Evolutionary conservation across 2,113 vertebrate genomes (phyloP).

Genomic region (Oncorhynchus gorbuscha): DNA sequence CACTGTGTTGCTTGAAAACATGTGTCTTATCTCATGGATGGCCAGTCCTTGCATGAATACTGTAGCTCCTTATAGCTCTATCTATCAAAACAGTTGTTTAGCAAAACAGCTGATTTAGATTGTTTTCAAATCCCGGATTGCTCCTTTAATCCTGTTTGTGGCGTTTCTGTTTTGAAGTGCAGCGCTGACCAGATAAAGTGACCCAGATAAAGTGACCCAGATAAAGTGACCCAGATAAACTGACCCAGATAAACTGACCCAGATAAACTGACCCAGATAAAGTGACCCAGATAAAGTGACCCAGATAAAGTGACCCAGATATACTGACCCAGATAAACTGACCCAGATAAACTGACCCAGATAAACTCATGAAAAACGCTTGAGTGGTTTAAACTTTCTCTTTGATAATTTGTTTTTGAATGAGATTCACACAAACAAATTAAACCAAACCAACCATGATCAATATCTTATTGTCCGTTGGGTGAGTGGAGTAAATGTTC

Average conservation of each 20-base stretch:
- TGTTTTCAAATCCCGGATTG: no score
- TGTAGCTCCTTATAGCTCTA: no score
- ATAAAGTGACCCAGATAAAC: background rate
- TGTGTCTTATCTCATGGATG: no score
- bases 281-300: no score
- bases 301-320: background rate
- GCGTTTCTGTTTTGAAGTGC: background rate
- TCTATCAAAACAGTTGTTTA: no score
- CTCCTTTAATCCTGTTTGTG: background rate
- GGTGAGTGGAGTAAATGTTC: background rate
- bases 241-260: no score
- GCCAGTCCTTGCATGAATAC: no score
- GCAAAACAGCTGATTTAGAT: no score
- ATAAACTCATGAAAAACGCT: background rate
- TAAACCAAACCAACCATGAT: constrained; percentile 2
- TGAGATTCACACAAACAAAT: constrained; percentile 1
- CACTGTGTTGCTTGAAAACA: no score
- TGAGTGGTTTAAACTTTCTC: constrained; percentile 9
- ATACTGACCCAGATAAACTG: no score
- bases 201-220: background rate
- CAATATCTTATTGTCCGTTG: constrained; percentile 12
- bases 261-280: background rate
- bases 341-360: background rate
- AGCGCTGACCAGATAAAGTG: background rate
- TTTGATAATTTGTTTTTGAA: constrained; percentile 37